These are phyloP conservation scores for Drosophila bifasciata DNA, from an alignment of 1,140 invertebrate genomes.

Conservation along the genomic window DNA sequence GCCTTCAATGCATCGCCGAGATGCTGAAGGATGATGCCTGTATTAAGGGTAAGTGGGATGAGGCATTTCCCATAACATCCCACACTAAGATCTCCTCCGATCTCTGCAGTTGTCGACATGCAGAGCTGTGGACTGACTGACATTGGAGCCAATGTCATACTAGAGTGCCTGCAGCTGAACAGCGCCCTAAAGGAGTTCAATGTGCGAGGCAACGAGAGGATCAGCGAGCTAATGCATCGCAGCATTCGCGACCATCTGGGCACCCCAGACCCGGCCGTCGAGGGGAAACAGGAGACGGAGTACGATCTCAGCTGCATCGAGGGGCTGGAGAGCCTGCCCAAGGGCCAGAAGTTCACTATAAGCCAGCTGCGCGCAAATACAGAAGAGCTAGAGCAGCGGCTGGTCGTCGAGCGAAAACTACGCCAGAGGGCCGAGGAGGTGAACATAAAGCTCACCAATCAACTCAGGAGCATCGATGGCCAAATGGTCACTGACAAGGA, in stretches of 20 bases:
- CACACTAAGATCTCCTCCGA: not conserved
- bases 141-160: slow-evolving; percentile 85
- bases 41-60: slow-evolving; percentile 82
- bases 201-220: slow-evolving; percentile 86
- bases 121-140: no score
- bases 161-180: slow-evolving; percentile 88
- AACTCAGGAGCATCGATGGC: slow-evolving; percentile 41
- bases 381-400: slow-evolving; percentile 73
- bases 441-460: slow-evolving; percentile 69
- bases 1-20: slow-evolving; percentile 85
- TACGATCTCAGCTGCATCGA: slow-evolving; percentile 59
- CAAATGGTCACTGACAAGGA: no score
- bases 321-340: slow-evolving; percentile 58
- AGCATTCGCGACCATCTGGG: slow-evolving; percentile 86
- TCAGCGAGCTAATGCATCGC: slow-evolving; percentile 85
- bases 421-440: slow-evolving; percentile 77
- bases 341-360: slow-evolving; percentile 61
- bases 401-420: slow-evolving; percentile 67
- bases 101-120: slow-evolving; percentile 86
- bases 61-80: no score
- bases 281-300: slow-evolving; percentile 58
- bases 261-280: slow-evolving; percentile 54
- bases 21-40: slow-evolving; percentile 42
- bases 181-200: slow-evolving; percentile 88
- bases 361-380: slow-evolving; percentile 57